Conservation (phyloP, 1,140 invertebrate genomes). For the Colletes gigas region DNA sequence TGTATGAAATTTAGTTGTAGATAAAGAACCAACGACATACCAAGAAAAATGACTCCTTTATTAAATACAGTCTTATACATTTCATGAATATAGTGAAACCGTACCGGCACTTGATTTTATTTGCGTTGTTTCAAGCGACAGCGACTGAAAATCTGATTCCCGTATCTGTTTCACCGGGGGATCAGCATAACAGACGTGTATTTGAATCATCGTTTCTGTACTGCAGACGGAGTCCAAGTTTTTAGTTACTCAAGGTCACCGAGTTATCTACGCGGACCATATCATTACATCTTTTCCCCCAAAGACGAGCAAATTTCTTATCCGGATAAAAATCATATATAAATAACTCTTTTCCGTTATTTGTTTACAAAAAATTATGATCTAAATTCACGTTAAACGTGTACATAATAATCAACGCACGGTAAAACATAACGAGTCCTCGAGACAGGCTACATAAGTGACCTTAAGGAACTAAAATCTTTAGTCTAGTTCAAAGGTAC, state of each 20-base stretch:
- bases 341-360: no score
- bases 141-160: not conserved
- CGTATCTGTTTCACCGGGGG: not conserved
- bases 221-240: not conserved
- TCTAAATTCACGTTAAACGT: no score
- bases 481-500: not conserved
- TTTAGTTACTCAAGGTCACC: not conserved
- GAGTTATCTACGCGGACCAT: no score
- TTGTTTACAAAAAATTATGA: no score
- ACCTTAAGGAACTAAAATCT: not conserved
- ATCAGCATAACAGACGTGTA: not conserved
- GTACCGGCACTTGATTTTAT: conserved; percentile 4
- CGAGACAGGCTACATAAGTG: not conserved
- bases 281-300: no score
- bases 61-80: conserved; percentile 76
- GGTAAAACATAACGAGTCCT: no score
- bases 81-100: conserved; percentile 50
- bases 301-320: no score
- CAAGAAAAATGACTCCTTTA: conserved; percentile 68
- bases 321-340: no score
- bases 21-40: not conserved
- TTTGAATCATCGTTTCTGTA: not conserved
- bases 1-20: no score
- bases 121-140: conserved; percentile 1
- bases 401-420: no score